Conservation (phyloP, 2,113 vertebrate species). For the Dicentrarchus labrax region DNA sequence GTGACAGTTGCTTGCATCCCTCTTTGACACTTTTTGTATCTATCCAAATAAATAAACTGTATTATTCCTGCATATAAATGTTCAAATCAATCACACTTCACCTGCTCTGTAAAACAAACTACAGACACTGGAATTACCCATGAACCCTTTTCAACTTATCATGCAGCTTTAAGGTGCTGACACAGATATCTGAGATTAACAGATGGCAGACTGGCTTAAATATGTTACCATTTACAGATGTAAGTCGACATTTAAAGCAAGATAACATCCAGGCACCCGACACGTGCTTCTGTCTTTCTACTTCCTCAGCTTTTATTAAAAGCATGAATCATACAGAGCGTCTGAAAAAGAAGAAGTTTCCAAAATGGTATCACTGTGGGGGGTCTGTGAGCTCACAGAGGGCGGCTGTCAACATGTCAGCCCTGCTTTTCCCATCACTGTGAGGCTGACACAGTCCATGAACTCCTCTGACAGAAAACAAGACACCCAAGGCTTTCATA, state of each 20-base stretch:
- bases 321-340: slow-evolving; percentile 51
- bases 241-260: neutral
- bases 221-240: neutral
- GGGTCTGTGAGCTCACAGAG: slow-evolving; percentile 35
- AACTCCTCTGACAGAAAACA: slow-evolving; percentile 16
- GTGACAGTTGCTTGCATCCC: neutral
- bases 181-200: neutral
- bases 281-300: slow-evolving; percentile 38
- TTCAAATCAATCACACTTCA: neutral
- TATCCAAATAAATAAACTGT: too few species aligned
- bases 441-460: slow-evolving; percentile 3
- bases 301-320: slow-evolving; percentile 64
- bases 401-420: neutral
- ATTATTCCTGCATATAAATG: neutral
- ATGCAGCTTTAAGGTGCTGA: neutral
- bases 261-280: neutral
- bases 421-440: slow-evolving; percentile 27
- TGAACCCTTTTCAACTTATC: too few species aligned
- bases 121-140: neutral
- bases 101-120: neutral
- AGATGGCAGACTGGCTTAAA: neutral
- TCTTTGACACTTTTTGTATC: neutral
- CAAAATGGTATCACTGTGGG: slow-evolving; percentile 23
- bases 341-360: slow-evolving; percentile 71
- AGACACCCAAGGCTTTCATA: neutral